Base-by-base conservation (phyloP, 2,113 vertebrate species). In the Cheilinus undulatus region DNA sequence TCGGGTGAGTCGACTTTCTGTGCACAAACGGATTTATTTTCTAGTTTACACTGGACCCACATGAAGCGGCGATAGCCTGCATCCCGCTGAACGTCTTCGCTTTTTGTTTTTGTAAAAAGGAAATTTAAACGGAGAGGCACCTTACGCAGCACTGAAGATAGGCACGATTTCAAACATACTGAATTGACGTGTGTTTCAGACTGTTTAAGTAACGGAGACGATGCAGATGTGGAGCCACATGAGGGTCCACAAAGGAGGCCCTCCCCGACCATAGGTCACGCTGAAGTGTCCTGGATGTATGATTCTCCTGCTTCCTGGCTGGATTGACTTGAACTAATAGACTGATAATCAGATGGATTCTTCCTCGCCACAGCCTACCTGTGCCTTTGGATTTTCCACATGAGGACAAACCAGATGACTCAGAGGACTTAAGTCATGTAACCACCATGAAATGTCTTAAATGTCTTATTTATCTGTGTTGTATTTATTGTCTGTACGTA, bases 381-480 rank as follows among this genome's bases (percentile, higher is more conserved):
- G 82, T 70, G 57, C 75, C 74, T 36, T 66, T 77, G 82, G 85
- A 43, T 42, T 51, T 66, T 81, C 77, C 80, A 79, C 86, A 82
- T 72, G 76, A 78, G 56, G 73, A 51, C 74, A 38, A 64, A 75
- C 38, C 65, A 63, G 65, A 84, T 81, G 88, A 86, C 80, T 84
- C 54, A 48, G 50, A 51, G 58, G 78, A 84, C 69, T 69, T 32
- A 30, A 78, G 84, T 79, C 78, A 92, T 91, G 92, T 89, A 85
- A 87, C 76, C 73, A 58, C 64, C 76, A 62, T 70, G 88, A 82
- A 59, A 93, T 91, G 90, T 76, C 90, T 76, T 89, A 86, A 64
- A 76, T 14, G 58, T 86, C 54, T 86, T 90, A 91, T 93, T 93
- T 92, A 94, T 91, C 80, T 79, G 40, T 79, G 78, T 67, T 83